These are phyloP conservation scores for Brachyptera risi DNA, from an alignment of 2,888 invertebrate genomes.

Conservation along the genomic window DNA sequence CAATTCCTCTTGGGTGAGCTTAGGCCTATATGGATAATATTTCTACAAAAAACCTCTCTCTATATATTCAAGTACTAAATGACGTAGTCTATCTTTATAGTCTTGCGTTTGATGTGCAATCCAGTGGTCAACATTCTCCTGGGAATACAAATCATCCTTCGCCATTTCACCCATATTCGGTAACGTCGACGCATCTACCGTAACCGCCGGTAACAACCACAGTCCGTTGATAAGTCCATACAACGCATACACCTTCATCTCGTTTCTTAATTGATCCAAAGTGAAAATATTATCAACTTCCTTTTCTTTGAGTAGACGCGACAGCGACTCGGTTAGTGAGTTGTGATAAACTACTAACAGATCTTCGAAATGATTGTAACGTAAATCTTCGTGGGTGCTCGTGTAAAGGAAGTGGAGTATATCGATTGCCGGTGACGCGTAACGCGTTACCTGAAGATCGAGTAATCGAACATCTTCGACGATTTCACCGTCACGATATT, in stretches of 20 bases:
- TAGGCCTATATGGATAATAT: not conserved
- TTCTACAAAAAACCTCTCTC: constrained; percentile 20
- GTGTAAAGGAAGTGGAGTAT: constrained; percentile 37
- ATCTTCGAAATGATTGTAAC: constrained; percentile 34
- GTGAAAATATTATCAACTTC: constrained; percentile 10
- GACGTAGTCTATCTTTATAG: constrained; percentile 18
- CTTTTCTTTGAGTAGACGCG: constrained; percentile 18
- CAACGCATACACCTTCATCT: constrained; percentile 19
- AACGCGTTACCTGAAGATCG: constrained; percentile 37
- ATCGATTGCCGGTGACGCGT: constrained; percentile 35
- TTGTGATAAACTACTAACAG: constrained; percentile 37
- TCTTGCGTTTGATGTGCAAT: constrained; percentile 21
- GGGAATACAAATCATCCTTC: constrained; percentile 24
- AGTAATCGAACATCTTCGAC: constrained; percentile 31
- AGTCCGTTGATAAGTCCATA: constrained; percentile 28
- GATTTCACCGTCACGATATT: constrained; percentile 21
- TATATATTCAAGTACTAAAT: constrained; percentile 24
- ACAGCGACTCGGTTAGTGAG: constrained; percentile 32
- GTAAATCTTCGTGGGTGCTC: constrained; percentile 34
- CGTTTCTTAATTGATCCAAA: constrained; percentile 13
- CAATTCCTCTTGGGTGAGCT: not conserved
- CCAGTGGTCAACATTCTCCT: constrained; percentile 20
- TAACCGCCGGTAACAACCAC: constrained; percentile 28
- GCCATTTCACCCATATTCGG: constrained; percentile 19
- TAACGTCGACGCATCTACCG: constrained; percentile 17